Evolutionary conservation across 2,797 vertebrate genomes (phyloP), one percentile per base, ranked within the genome.

Genomic region (Cyprinodon diabolis): DNA sequence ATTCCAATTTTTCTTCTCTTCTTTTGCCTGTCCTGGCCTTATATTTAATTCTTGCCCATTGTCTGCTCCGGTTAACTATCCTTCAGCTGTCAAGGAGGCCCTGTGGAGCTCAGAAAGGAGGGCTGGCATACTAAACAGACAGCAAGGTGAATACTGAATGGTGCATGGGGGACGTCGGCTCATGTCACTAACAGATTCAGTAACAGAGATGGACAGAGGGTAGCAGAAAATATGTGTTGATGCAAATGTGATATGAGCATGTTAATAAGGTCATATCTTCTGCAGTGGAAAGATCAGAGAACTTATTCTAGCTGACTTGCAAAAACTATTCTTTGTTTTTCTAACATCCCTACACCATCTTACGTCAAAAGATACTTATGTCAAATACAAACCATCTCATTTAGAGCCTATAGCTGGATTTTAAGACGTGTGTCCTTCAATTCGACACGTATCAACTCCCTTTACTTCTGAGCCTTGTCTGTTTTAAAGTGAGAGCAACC

Each of bases 81-180:
- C 51, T 76, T 78, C 82, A 83, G 79, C 79, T 84, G 74, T 67
- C 77, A 74, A 35, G 51, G 23, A 65, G 49, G 69, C 45, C 43
- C 48, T 21, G 6, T 45, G 51, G 65, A 40, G 57, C 48, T 77
- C 71, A 75, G 49, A 58, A 65, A 55, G 47, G 1, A 63, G 40
- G 57, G 19, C 60, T 69, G 45, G 30, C 49, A 21, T 49, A 51
- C 65, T 65, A 47, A 48, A 60, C 30, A 45, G 12, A 10, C 15
- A 47, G 72, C 25, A 51, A 4, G 66, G 25, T 15, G 25, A 65
- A 68, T 66, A 56, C 19, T 8, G 8, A 69, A 56, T 3, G 48
- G 51, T n/a, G 37, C 10, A n/a, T 4, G 6, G 3, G 3, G 43
- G 55, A 43, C 43, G 43, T 52, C 60, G 49, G 19, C 6, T 19